These are phyloP conservation scores for Polyploca ridens DNA, from an alignment of 2,888 invertebrate genomes.

Conservation along the genomic window DNA sequence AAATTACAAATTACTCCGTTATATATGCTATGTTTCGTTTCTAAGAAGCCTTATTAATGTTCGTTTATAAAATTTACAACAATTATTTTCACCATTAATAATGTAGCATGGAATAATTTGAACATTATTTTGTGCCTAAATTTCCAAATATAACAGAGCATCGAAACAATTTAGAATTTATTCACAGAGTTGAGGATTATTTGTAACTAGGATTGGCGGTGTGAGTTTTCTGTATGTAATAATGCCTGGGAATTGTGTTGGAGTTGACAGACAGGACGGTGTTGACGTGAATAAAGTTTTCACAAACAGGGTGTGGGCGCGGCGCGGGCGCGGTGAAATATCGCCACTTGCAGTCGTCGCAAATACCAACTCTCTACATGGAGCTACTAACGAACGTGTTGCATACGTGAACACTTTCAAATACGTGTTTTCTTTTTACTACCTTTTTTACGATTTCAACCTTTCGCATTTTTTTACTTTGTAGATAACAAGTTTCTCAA, in stretches of 20 bases:
- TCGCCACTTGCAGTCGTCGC: slow-evolving; percentile 74
- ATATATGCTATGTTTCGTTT: too few species aligned
- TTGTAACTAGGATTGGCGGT: slow-evolving; percentile 35
- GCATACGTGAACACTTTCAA: slow-evolving; percentile 1
- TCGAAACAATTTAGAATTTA: slow-evolving; percentile 17
- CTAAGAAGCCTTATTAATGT: too few species aligned
- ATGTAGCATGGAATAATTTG: neutral
- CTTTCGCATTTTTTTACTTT: too few species aligned
- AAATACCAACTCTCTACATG: slow-evolving; percentile 48
- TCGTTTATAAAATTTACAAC: neutral
- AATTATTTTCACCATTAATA: neutral
- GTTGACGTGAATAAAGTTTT: slow-evolving; percentile 73
- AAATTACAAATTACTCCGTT: too few species aligned
- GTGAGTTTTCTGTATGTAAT: slow-evolving; percentile 47
- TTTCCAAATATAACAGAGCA: neutral
- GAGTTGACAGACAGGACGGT: slow-evolving; percentile 63
- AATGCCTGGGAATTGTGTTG: slow-evolving; percentile 48
- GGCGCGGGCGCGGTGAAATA: slow-evolving; percentile 51
- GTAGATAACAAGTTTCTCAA: too few species aligned
- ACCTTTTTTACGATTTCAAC: too few species aligned
- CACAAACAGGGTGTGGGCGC: slow-evolving; percentile 53
- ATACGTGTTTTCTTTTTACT: neutral
- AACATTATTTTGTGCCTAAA: neutral
- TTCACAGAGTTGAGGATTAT: slow-evolving; percentile 34
- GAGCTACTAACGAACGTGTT: slow-evolving; percentile 43